Evolutionary conservation across 1,140 invertebrate species (phyloP), one percentile per base, ranked within the genome.

Genomic region (Metopolophium dirhodum): DNA sequence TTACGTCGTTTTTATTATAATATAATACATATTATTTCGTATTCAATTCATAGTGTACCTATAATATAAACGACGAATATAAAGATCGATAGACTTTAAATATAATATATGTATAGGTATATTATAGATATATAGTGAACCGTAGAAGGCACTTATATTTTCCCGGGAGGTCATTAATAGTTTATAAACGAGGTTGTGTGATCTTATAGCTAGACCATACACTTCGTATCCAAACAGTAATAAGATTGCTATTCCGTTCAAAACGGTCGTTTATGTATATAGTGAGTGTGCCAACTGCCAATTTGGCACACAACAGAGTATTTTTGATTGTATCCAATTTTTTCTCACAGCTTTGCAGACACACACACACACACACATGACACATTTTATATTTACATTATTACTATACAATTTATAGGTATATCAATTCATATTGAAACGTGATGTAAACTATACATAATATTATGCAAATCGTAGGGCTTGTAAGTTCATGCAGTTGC

Each of bases 161-260:
- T 86, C 45, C 45, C 1, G 26, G 14, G 30, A 86, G 85, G 85
- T 86, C 85, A 86, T 89, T 54, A 89, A 37, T 51, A 35, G 49
- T 35, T n/a, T 54, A 54, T 35, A 89, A 54, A 89, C 87, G 87
- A 89, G 87, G 47, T 89, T 37, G 87, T 51, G n/a, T 45, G 85
- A 47, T 54, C n/a, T 23, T 18, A 9, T 35, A 3, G 68, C 26
- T 30, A 30, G 86, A 88, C 30, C n/a, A 11, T n/a, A 77, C 30
- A 77, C 49, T 26, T 22, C 49, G 47, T 35, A 26, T 89, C 49
- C 35, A 51, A 88, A 87, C 30, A 37, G n/a, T 37, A 89, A 47
- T 30, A 35, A 88, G 47, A 89, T 89, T 89, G 51, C 87, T 89
- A 89, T 89, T 89, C 87, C 49, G 87, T n/a, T 89, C 87, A 89